phyloP scores from a whole-genome alignment of 2,888 invertebrate species.

The Polyploca ridens region DNA sequence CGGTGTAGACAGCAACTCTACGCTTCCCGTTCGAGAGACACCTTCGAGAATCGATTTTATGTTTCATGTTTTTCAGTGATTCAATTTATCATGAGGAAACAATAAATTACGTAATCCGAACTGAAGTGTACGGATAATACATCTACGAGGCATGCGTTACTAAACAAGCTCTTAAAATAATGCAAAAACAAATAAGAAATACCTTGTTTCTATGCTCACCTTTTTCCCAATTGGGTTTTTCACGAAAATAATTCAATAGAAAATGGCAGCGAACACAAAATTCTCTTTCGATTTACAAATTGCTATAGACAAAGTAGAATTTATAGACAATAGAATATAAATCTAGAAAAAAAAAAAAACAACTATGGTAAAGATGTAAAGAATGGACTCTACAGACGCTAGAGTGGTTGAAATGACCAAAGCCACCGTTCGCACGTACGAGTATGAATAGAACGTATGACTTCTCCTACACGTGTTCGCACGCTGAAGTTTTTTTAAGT shows the following conservation, averaged over 20 bases:
- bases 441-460: too few relatives aligned
- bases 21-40: constrained; percentile 62
- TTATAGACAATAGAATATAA: constrained; percentile 16
- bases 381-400: too few relatives aligned
- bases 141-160: constrained; percentile 57
- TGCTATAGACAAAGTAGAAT: constrained; percentile 57
- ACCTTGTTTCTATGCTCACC: constrained; percentile 74
- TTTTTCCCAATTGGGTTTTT: constrained; percentile 60
- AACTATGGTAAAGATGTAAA: too few relatives aligned
- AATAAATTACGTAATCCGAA: constrained; percentile 82
- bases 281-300: constrained; percentile 46
- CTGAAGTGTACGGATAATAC: constrained; percentile 51
- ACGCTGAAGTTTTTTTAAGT: too few relatives aligned
- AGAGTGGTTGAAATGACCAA: too few relatives aligned
- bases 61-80: constrained; percentile 65
- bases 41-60: constrained; percentile 57
- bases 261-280: constrained; percentile 75
- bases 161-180: constrained; percentile 47
- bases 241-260: constrained; percentile 58
- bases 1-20: constrained; percentile 85
- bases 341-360: constrained; percentile 9
- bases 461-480: too few relatives aligned
- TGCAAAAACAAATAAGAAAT: constrained; percentile 45
- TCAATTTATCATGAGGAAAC: constrained; percentile 65
- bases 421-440: too few relatives aligned